phyloP scores from a whole-genome alignment of 1,140 invertebrate genomes.

The Drosophila hydei region DNA sequence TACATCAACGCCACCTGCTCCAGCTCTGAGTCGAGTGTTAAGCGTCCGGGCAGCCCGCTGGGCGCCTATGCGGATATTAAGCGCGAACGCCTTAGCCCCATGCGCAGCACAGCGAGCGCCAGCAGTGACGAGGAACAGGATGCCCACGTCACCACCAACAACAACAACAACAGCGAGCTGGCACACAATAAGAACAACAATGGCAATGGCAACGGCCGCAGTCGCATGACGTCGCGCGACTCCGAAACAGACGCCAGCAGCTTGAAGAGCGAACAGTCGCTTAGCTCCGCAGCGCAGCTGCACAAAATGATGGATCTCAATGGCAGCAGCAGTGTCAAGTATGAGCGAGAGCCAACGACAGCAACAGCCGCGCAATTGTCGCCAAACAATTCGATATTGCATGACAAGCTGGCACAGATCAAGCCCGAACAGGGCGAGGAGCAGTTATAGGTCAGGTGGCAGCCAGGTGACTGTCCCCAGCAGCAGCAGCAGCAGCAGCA shows the following conservation, averaged over 20 bases:
- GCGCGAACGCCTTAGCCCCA: constrained; percentile 70
- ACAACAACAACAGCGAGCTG: constrained; percentile 66
- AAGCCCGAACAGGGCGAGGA: constrained; percentile 73
- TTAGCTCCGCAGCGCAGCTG: constrained; percentile 27
- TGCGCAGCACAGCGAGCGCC: constrained; percentile 46
- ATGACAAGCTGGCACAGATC: constrained; percentile 82
- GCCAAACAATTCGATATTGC: constrained; percentile 62
- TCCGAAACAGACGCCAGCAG: constrained; percentile 79
- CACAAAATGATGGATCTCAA: constrained; percentile 79
- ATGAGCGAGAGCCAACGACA: constrained; percentile 39
- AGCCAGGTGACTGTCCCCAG: constrained; percentile 13
- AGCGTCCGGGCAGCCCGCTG: constrained; percentile 75
- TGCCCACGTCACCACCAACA: neutral
- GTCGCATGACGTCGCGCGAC: constrained; percentile 75
- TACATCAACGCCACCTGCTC: constrained; percentile 55
- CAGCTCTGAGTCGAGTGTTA: constrained; percentile 44
- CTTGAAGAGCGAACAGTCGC: constrained; percentile 68
- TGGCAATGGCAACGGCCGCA: constrained; percentile 60
- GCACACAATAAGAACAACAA: constrained; percentile 74
- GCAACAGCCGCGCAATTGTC: constrained; percentile 21
- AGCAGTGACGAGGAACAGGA: constrained; percentile 64
- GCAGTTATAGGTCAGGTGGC: constrained; percentile 73
- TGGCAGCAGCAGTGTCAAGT: constrained; percentile 64
- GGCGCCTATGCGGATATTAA: constrained; percentile 71
- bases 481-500: constrained; percentile 19